Evolutionary conservation across 64 coral and sea anemone genomes (phyloP).

Genomic region (Actinia equina): DNA sequence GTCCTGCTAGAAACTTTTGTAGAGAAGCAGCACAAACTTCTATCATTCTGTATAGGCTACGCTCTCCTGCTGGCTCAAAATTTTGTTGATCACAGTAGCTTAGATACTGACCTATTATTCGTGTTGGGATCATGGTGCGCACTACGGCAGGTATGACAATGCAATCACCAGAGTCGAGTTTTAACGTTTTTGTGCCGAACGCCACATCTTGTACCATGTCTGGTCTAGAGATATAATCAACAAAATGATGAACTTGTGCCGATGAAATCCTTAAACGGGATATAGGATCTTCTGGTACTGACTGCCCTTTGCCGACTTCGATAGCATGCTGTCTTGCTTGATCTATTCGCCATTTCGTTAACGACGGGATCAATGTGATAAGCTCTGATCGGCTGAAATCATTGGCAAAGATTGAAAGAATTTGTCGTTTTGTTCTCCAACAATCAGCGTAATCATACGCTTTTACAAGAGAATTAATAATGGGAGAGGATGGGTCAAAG

Average conservation of each 20-base stretch:
- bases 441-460: constrained; percentile 20
- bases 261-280: background rate
- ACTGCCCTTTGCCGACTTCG: constrained; percentile 13
- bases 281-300: background rate
- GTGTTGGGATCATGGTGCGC: constrained; percentile 42
- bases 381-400: constrained; percentile 40
- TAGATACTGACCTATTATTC: constrained; percentile 44
- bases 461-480: constrained; percentile 29
- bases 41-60: constrained; percentile 41
- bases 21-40: constrained; percentile 43
- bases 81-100: constrained; percentile 48
- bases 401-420: constrained; percentile 39
- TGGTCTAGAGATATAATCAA: constrained; percentile 45
- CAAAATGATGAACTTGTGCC: constrained; percentile 34
- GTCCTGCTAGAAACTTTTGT: constrained; percentile 49
- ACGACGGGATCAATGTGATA: background rate
- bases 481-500: background rate
- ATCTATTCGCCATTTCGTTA: constrained; percentile 45
- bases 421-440: constrained; percentile 47
- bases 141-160: constrained; percentile 56
- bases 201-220: constrained; percentile 43
- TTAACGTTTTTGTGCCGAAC: constrained; percentile 15
- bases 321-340: constrained; percentile 32
- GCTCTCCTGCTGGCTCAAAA: constrained; percentile 28
- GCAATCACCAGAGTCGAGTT: constrained; percentile 50